Evolutionary conservation across 2,113 vertebrate genomes (phyloP).

Genomic region (Triplophysa rosa): DNA sequence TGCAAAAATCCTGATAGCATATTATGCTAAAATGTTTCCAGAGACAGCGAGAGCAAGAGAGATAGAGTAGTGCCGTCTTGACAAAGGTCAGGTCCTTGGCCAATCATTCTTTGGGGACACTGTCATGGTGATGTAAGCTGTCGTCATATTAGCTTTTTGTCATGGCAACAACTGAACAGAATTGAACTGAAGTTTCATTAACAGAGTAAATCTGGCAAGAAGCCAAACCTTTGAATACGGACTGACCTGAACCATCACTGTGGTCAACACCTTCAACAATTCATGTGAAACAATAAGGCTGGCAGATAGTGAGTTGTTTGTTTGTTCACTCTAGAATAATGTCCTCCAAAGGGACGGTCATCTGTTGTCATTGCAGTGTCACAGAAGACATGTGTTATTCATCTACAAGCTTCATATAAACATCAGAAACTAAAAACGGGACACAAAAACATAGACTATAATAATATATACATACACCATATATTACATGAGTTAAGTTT

Average conservation of each 20-base stretch:
- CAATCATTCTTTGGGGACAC: conserved; percentile 2
- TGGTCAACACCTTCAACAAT: conserved; percentile 18
- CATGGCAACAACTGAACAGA: conserved; percentile 41
- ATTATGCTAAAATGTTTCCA: conserved; percentile 79
- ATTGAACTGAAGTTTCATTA: conserved; percentile 30
- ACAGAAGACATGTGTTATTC: neutral
- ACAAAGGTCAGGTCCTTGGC: conserved; percentile 45
- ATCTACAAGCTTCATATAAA: neutral
- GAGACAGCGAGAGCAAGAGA: too few relatives aligned
- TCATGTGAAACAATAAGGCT: neutral
- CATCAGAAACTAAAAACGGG: neutral
- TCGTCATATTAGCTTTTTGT: conserved; percentile 14
- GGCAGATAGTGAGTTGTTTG: conserved; percentile 11
- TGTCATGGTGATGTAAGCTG: conserved; percentile 11
- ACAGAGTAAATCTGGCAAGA: conserved; percentile 15
- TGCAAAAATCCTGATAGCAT: conserved; percentile 77
- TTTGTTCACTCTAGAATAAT: neutral
- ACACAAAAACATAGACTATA: neutral
- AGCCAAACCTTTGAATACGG: neutral
- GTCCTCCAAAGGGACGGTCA: neutral
- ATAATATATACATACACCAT: too few relatives aligned
- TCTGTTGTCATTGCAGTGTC: conserved; percentile 11
- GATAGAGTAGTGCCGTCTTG: too few relatives aligned
- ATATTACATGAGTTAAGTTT: too few relatives aligned
- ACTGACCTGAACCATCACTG: conserved; percentile 17